Conservation (phyloP, 2,888 invertebrate genomes). For the Eupithecia subumbrata region DNA sequence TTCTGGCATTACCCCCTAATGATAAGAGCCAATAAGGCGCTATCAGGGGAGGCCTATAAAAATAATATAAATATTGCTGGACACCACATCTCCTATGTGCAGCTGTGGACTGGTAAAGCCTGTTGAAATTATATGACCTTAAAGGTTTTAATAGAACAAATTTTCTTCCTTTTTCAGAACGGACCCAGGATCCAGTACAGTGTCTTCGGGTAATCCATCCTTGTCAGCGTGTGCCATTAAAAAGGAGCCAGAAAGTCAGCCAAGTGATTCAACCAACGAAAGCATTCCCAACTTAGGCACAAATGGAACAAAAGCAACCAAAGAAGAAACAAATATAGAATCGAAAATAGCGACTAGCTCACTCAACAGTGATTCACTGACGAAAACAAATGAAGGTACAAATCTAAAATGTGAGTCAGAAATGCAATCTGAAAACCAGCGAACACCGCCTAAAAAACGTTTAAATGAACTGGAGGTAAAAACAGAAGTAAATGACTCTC, state of each 20-base stretch:
- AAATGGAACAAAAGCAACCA: neutral
- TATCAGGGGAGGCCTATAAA: too few relatives aligned
- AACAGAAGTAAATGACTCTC: neutral
- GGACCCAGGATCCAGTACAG: neutral
- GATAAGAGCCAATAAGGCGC: too few relatives aligned
- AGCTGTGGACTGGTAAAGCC: neutral
- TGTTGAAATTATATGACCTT: too few relatives aligned
- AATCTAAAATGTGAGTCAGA: slow-evolving; percentile 2
- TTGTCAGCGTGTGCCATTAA: neutral
- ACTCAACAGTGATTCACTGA: neutral
- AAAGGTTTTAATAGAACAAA: neutral
- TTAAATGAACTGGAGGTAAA: neutral
- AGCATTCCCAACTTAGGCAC: neutral
- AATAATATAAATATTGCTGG: too few relatives aligned
- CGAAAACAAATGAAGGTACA: neutral
- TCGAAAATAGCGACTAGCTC: neutral
- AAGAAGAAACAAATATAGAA: neutral
- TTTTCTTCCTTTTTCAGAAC: neutral
- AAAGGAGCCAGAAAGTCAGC: slow-evolving; percentile 14
- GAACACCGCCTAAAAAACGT: neutral
- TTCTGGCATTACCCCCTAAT: too few relatives aligned
- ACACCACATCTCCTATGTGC: too few relatives aligned
- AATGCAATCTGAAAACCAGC: neutral
- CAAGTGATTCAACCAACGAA: neutral
- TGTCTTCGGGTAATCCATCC: neutral